Conservation (phyloP, 2,113 vertebrate species). For the Pagrus major region DNA sequence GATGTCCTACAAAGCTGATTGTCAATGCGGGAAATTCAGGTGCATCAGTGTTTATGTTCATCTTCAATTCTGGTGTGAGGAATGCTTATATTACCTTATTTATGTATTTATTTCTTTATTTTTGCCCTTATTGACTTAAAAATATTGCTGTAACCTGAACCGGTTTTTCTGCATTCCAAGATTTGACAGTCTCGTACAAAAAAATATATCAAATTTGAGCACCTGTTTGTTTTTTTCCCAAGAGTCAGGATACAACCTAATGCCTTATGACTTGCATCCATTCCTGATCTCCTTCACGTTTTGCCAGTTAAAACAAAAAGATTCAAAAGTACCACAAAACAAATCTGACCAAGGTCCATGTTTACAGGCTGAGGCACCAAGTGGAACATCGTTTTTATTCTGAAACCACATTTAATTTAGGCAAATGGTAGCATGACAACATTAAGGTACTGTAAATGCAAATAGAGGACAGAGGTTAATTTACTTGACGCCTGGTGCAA, state of each 20-base stretch:
- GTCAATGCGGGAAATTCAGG: conserved; percentile 34
- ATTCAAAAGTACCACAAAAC: conserved; percentile 29
- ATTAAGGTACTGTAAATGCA: conserved; percentile 9
- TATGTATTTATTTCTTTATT: conserved; percentile 54
- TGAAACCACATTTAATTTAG: conserved; percentile 33
- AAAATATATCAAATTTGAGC: conserved; percentile 52
- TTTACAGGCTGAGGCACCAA: conserved; percentile 44
- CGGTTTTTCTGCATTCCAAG: conserved; percentile 34
- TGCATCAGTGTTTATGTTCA: conserved; percentile 60
- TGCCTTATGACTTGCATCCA: conserved; percentile 81
- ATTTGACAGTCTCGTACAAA: conserved; percentile 41
- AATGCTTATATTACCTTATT: conserved; percentile 62
- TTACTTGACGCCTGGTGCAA: neutral
- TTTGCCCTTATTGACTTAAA: conserved; percentile 25
- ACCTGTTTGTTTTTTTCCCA: conserved; percentile 39
- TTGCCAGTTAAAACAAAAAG: conserved; percentile 40
- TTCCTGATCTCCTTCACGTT: conserved; percentile 65
- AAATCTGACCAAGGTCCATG: conserved; percentile 34
- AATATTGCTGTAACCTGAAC: conserved; percentile 26
- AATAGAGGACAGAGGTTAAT: neutral
- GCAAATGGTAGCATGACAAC: conserved; percentile 23
- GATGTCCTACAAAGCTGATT: conserved; percentile 45
- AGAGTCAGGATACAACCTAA: conserved; percentile 75
- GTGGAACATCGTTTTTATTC: conserved; percentile 14
- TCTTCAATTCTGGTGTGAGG: conserved; percentile 50